Base-by-base conservation (phyloP, 1,140 invertebrate species). In the Plutomurus gul region DNA sequence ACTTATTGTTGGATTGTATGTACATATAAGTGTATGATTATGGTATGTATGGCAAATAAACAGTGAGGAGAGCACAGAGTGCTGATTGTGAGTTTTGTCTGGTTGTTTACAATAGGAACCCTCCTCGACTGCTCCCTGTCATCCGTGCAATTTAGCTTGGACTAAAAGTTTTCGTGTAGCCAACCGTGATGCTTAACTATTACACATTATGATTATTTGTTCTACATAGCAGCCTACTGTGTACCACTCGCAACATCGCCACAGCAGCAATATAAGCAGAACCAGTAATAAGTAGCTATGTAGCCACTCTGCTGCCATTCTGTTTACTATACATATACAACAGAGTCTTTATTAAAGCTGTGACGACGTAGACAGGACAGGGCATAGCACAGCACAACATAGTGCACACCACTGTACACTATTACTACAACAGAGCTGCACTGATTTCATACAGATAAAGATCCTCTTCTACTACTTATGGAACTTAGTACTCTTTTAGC, bases 131-230 rank as follows among this genome's bases (percentile, higher is more conserved):
- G 56, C 56, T 65, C 56, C 56, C 56, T 65, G 56, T 65, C 56
- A 65, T 65, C 56, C 56, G 36, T 65, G 56, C 56, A 65, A 65
- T 65, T 65, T 65, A 65, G 56, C 56, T 65, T 30, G 56, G 56
- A 65, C 56, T 65, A 65, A 65, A 65, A 65, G 56, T 65, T 65
- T 65, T 65, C 56, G 56, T 65, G 56, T 65, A 65, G 56, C 56
- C 56, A 65, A 65, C 27, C 56, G 56, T 65, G 56, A 65, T 33
- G 56, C 56, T 65, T 65, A 65, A 65, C 56, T 65, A 65, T 65
- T 65, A 65, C 56, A 65, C 56, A 65, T 65, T 65, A 65, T 65
- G 56, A 65, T 65, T 65, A 65, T 65, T 65, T 65, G 56, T 65
- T 65, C 56, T 65, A 65, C 56, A 65, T 65, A 65, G 36, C 25